These are phyloP conservation scores for Forbesichthys papilliferus DNA, from an alignment of 2,113 vertebrate species.

Conservation along the genomic window DNA sequence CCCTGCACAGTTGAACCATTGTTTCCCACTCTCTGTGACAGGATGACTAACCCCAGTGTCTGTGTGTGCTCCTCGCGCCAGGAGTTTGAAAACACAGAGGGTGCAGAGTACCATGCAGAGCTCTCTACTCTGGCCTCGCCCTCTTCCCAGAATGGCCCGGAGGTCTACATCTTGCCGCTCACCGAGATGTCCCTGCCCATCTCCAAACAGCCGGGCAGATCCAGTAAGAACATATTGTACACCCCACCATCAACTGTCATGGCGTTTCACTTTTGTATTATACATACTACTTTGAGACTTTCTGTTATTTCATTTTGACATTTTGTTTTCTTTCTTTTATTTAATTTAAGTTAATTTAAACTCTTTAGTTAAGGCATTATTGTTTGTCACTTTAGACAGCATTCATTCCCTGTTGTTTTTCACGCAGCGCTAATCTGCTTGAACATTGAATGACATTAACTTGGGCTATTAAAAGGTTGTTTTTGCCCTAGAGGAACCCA, in stretches of 20 bases:
- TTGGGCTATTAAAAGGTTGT: neutral
- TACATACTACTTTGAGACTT: neutral
- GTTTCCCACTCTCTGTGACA: conserved; percentile 47
- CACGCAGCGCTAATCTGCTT: neutral
- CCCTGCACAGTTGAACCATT: conserved; percentile 59
- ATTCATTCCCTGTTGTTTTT: conserved; percentile 1
- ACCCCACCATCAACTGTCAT: neutral
- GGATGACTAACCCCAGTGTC: conserved; percentile 58
- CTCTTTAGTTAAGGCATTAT: neutral
- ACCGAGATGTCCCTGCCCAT: conserved; percentile 92
- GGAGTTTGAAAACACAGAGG: conserved; percentile 95
- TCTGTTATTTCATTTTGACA: neutral
- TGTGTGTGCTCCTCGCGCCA: conserved; percentile 61
- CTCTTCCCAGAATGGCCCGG: conserved; percentile 84
- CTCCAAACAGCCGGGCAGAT: conserved; percentile 91
- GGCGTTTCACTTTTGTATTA: neutral
- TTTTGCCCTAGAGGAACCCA: neutral
- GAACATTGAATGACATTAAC: neutral
- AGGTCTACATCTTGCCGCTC: conserved; percentile 96
- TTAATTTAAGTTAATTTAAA: neutral
- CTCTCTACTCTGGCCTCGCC: conserved; percentile 86
- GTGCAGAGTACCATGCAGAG: conserved; percentile 86
- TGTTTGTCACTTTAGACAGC: neutral
- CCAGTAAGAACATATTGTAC: conserved; percentile 81
- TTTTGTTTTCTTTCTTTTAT: neutral